phyloP scores from a whole-genome alignment of 2,797 vertebrate species.

The Gallinago solitaria region DNA sequence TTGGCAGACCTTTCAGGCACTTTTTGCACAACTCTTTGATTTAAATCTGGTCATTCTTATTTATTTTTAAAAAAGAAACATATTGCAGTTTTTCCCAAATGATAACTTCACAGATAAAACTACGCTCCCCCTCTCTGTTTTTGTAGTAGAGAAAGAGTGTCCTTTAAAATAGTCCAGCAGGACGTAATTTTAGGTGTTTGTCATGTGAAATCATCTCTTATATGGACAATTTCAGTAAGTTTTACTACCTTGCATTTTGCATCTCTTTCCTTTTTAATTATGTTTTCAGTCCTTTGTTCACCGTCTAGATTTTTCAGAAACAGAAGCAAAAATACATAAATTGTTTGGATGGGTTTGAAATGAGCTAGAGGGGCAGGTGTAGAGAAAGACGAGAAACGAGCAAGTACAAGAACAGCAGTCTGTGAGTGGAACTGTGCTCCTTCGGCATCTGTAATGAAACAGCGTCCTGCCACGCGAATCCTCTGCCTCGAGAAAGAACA shows the following conservation, averaged over 20 bases:
- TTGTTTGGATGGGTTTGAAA: background rate
- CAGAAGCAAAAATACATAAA: background rate
- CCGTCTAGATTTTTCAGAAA: constrained; percentile 6
- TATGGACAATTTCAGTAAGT: background rate
- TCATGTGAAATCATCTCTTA: background rate
- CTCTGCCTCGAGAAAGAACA: background rate
- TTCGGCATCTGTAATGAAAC: background rate
- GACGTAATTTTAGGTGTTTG: background rate
- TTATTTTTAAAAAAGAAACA: background rate
- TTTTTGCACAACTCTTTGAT: background rate
- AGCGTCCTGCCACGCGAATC: background rate
- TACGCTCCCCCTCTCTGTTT: fast-evolving
- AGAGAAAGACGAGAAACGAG: background rate
- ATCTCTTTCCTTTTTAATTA: background rate
- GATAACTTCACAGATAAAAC: background rate
- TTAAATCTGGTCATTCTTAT: background rate
- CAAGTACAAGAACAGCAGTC: background rate
- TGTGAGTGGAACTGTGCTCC: background rate
- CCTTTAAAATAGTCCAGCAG: background rate
- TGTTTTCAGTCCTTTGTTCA: background rate
- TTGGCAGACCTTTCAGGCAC: background rate
- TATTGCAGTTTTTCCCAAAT: background rate
- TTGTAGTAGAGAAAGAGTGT: background rate
- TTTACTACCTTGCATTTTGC: background rate
- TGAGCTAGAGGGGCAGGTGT: background rate